A percentile compares a stretch with the other conserved stretches of the same genome.
Evolutionary conservation across 2,113 vertebrate genomes (phyloP).

Genomic region (Pseudonaja textilis): DNA sequence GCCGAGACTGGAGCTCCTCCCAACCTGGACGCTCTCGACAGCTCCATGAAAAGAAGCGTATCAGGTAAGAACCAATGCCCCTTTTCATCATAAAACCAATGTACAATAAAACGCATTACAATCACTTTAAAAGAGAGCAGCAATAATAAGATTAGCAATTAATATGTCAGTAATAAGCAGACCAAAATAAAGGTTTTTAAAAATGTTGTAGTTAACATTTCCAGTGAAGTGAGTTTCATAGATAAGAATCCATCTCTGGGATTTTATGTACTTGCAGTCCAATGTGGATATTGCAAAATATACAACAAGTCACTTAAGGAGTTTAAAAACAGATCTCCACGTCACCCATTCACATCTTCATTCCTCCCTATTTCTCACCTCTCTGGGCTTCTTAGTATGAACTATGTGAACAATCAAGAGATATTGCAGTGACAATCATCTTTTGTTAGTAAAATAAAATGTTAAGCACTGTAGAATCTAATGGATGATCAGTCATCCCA

Average conservation of each 20-base stretch:
- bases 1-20: no score
- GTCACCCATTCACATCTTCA: no score
- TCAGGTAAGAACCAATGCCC: no score
- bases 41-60: no score
- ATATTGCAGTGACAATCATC: fast-evolving
- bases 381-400: constrained; percentile 11
- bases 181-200: background rate
- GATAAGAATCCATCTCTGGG: background rate
- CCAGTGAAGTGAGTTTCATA: background rate
- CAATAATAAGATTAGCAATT: background rate
- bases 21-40: no score
- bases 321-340: background rate
- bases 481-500: background rate
- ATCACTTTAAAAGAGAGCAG: background rate
- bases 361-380: background rate
- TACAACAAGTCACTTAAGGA: background rate
- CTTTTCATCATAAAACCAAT: background rate
- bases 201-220: background rate
- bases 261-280: background rate
- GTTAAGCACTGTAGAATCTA: background rate
- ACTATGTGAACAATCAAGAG: background rate
- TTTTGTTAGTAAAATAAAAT: constrained; percentile 4
- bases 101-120: background rate
- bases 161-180: background rate
- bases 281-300: background rate